phyloP scores from a whole-genome alignment of 1,140 invertebrate species.

The Hylaeus anthracinus region DNA sequence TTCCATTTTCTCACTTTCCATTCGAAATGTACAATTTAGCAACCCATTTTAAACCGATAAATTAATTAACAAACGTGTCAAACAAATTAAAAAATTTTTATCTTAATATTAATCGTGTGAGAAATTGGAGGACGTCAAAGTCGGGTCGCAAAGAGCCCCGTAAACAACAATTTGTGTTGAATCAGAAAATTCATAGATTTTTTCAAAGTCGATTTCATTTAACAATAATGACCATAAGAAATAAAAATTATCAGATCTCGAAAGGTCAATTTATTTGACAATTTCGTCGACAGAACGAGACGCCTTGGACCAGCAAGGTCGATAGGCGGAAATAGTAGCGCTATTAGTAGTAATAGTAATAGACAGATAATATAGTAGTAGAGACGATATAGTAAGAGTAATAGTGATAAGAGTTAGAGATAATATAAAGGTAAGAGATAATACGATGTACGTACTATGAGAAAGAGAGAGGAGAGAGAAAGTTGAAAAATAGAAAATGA shows the following conservation, averaged over 20 bases:
- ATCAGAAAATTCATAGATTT: too few species aligned
- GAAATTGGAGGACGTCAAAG: neutral
- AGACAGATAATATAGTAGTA: conserved; percentile 52
- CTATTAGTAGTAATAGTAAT: conserved; percentile 43
- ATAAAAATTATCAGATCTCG: too few species aligned
- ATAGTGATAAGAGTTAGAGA: conserved; percentile 60
- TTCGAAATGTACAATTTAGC: too few species aligned
- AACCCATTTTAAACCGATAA: too few species aligned
- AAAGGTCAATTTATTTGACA: too few species aligned
- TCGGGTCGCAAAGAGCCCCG: neutral
- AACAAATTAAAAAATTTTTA: neutral
- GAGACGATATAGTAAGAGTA: conserved; percentile 61
- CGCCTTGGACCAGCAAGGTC: neutral
- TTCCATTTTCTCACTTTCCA: too few species aligned
- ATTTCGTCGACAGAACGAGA: conserved; percentile 1
- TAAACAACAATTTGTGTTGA: neutral
- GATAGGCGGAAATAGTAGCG: conserved; percentile 23
- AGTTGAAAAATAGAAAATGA: conserved; percentile 42
- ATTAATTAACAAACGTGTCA: neutral
- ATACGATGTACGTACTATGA: conserved; percentile 57
- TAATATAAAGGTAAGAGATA: conserved; percentile 61
- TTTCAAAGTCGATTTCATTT: neutral
- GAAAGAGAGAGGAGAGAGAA: conserved; percentile 45
- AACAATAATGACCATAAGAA: too few species aligned
- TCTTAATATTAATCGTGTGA: neutral